Percentiles rank a stretch among this genome's conserved stretches.
Evolutionary conservation across 64 coral and sea anemone genomes (phyloP).

Genomic region (Dendronephthya gigantea): DNA sequence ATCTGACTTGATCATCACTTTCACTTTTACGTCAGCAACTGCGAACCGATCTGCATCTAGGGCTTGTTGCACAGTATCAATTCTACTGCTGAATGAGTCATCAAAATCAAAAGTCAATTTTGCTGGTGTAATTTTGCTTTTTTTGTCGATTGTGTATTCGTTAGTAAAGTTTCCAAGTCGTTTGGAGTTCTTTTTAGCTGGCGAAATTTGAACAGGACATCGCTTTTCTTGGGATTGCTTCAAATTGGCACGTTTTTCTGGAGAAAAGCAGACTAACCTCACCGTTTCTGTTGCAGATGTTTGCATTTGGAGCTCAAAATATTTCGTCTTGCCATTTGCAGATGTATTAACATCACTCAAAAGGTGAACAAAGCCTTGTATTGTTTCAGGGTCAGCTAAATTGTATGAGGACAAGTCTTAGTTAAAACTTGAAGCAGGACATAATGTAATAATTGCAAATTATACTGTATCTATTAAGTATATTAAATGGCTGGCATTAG

Average conservation of each 20-base stretch:
- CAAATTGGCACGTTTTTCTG: conserved; percentile 12
- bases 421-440: too few relatives aligned
- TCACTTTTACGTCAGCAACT: neutral
- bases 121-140: neutral
- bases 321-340: neutral
- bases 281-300: conserved; percentile 2
- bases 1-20: too few relatives aligned
- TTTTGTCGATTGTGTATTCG: conserved; percentile 18
- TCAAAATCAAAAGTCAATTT: conserved; percentile 19
- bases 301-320: too few relatives aligned
- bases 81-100: neutral
- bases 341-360: too few relatives aligned
- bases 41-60: neutral
- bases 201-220: conserved; percentile 14
- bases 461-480: too few relatives aligned
- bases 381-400: too few relatives aligned
- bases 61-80: conserved; percentile 6
- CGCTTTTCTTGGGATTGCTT: conserved; percentile 20
- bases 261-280: neutral
- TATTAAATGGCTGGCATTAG: too few relatives aligned
- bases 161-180: neutral
- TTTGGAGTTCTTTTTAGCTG: neutral
- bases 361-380: too few relatives aligned
- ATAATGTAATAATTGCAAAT: too few relatives aligned
- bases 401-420: too few relatives aligned